Evolutionary conservation across 2,113 vertebrate genomes (phyloP).

Genomic region (Apodemus sylvaticus): DNA sequence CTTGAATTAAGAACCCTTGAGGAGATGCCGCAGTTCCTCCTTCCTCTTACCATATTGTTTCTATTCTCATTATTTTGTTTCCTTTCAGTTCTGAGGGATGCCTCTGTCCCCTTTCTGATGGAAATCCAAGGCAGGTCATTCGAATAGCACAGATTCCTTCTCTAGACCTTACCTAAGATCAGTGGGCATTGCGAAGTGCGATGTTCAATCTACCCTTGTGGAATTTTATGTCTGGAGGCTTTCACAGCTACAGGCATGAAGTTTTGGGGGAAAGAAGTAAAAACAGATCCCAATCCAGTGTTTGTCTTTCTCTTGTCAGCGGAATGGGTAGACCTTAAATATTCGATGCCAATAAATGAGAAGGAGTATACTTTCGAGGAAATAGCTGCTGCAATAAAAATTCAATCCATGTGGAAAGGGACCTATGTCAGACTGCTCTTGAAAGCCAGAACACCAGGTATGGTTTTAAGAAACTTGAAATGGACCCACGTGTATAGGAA

Average conservation of each 20-base stretch:
- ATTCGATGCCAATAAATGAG: background rate
- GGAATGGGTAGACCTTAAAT: constrained; percentile 62
- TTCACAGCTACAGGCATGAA: background rate
- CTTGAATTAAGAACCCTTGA: background rate
- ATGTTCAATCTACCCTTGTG: background rate
- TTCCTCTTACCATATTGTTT: background rate
- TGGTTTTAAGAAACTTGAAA: background rate
- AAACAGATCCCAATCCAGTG: background rate
- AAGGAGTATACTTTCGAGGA: constrained; percentile 52
- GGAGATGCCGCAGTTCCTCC: background rate
- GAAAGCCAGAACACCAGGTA: constrained; percentile 73
- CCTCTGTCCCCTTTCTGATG: background rate
- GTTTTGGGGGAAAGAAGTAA: background rate
- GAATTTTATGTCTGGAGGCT: background rate
- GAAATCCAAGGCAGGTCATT: background rate
- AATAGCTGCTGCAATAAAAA: constrained; percentile 56
- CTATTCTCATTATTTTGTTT: background rate
- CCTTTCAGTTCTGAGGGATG: background rate
- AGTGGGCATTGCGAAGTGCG: background rate
- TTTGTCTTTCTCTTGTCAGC: constrained; percentile 35
- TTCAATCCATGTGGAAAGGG: constrained; percentile 72
- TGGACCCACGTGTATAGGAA: background rate
- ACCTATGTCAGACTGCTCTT: constrained; percentile 61
- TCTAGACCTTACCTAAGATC: background rate
- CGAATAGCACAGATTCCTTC: background rate